These are phyloP conservation scores for Ivindomyrus marchei DNA, from an alignment of 2,113 vertebrate species.

Conservation along the genomic window DNA sequence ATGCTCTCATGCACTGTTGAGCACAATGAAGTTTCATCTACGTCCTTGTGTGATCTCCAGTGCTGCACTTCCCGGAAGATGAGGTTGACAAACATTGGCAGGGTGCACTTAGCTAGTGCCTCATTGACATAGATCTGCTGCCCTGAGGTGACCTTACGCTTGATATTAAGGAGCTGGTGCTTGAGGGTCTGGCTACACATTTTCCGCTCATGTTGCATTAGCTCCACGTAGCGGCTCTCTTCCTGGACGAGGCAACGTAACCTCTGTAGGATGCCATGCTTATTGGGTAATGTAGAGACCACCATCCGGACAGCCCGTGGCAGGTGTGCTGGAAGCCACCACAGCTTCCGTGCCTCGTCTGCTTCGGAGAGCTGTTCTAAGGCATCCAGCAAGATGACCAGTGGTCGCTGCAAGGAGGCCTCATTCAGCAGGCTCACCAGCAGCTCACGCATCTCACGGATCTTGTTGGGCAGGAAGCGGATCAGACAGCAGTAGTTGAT, in stretches of 20 bases:
- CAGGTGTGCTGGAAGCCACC: conserved; percentile 93
- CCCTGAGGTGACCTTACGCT: conserved; percentile 94
- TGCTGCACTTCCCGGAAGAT: conserved; percentile 89
- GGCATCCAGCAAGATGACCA: conserved; percentile 87
- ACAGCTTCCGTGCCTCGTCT: conserved; percentile 88
- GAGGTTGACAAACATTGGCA: conserved; percentile 97
- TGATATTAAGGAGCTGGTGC: conserved; percentile 84
- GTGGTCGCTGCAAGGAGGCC: conserved; percentile 81
- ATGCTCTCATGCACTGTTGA: conserved; percentile 95
- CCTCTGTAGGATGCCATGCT: conserved; percentile 93
- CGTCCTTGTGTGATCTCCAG: conserved; percentile 96
- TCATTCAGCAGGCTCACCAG: conserved; percentile 89
- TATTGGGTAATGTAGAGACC: conserved; percentile 92
- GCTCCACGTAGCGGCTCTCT: conserved; percentile 81
- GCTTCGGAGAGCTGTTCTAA: conserved; percentile 87
- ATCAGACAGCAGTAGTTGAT: conserved; percentile 88
- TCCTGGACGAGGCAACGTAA: conserved; percentile 84
- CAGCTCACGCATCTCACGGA: conserved; percentile 89
- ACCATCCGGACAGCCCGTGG: conserved; percentile 87
- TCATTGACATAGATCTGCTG: conserved; percentile 98
- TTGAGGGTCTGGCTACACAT: conserved; percentile 96
- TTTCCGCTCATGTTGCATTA: conserved; percentile 83
- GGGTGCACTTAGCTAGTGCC: conserved; percentile 87
- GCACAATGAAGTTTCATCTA: conserved; percentile 85
- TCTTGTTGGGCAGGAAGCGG: conserved; percentile 91